These are phyloP conservation scores for Acrobasis consociella DNA, from an alignment of 2,888 invertebrate species.

Conservation along the genomic window DNA sequence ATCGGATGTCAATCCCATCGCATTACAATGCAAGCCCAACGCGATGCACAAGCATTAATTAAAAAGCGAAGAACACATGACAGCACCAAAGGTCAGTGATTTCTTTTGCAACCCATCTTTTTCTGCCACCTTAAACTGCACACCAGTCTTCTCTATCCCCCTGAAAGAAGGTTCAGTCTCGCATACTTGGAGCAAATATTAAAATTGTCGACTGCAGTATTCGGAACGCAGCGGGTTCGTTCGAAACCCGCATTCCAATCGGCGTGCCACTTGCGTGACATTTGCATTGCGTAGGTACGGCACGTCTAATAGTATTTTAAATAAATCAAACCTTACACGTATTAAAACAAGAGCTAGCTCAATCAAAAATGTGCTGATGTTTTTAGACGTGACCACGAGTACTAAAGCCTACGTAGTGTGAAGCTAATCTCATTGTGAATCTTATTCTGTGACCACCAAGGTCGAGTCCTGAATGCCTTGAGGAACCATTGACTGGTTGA, in stretches of 20 bases:
- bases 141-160: conserved; percentile 28
- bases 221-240: conserved; percentile 48
- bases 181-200: conserved; percentile 30
- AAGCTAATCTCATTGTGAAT: neutral
- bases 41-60: neutral
- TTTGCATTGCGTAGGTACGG: conserved; percentile 53
- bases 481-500: neutral
- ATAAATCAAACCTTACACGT: neutral
- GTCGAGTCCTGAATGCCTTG: neutral
- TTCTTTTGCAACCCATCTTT: conserved; percentile 46
- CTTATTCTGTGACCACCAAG: conserved; percentile 6
- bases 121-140: conserved; percentile 4
- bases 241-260: conserved; percentile 63
- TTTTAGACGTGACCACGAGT: conserved; percentile 12
- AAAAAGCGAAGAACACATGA: conserved; percentile 19
- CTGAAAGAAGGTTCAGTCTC: conserved; percentile 35
- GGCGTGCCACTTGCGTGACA: conserved; percentile 61
- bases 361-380: neutral
- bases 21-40: neutral
- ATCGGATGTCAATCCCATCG: neutral
- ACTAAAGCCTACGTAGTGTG: conserved; percentile 9
- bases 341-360: neutral
- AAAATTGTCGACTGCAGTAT: conserved; percentile 39
- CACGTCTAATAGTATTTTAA: conserved; percentile 17
- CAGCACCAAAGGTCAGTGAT: conserved; percentile 47